These are phyloP conservation scores for Girardinichthys multiradiatus DNA, from an alignment of 2,113 vertebrate species.

Conservation along the genomic window DNA sequence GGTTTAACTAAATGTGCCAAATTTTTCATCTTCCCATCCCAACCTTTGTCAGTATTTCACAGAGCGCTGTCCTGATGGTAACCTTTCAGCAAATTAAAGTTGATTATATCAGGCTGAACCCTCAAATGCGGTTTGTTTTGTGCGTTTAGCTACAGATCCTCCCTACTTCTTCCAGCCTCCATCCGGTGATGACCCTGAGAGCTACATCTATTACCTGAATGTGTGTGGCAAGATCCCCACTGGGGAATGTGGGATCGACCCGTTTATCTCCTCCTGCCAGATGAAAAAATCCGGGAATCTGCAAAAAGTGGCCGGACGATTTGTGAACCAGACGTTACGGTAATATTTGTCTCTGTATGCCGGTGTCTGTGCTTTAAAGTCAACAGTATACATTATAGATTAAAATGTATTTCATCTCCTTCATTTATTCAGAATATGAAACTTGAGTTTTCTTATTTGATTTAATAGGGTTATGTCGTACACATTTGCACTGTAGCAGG, in stretches of 20 bases:
- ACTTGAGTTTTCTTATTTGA: too few species aligned
- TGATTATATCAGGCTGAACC: neutral
- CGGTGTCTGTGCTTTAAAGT: neutral
- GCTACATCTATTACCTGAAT: conserved; percentile 89
- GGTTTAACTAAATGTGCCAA: too few species aligned
- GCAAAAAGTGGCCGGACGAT: conserved; percentile 85
- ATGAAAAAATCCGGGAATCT: conserved; percentile 66
- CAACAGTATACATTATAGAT: neutral
- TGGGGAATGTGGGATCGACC: conserved; percentile 62
- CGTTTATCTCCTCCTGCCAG: conserved; percentile 85
- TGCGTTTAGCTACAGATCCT: conserved; percentile 20
- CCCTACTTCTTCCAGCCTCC: conserved; percentile 74
- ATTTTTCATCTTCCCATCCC: too few species aligned
- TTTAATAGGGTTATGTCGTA: too few species aligned
- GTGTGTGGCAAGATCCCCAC: conserved; percentile 79
- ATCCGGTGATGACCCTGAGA: conserved; percentile 62
- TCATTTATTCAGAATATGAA: too few species aligned
- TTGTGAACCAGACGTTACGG: conserved; percentile 89
- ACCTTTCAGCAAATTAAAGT: too few species aligned
- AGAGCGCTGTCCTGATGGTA: neutral
- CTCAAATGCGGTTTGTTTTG: neutral
- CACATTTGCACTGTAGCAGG: too few species aligned
- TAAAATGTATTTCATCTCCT: too few species aligned
- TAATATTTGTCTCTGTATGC: conserved; percentile 45
- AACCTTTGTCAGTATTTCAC: too few species aligned